Evolutionary conservation across 2,888 invertebrate species (phyloP).

Genomic region (Zonitis immaculata): DNA sequence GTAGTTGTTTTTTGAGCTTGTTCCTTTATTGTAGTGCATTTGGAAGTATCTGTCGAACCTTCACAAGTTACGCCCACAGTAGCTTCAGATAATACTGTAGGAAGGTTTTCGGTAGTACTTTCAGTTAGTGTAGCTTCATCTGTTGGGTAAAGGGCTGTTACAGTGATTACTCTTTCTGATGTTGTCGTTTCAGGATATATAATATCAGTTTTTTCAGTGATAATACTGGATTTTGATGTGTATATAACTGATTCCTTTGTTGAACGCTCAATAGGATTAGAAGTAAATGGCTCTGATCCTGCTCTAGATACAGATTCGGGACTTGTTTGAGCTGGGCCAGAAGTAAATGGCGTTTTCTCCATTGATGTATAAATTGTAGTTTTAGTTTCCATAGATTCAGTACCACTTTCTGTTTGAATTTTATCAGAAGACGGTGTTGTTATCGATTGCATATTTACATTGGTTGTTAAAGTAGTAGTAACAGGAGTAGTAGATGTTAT

Average conservation of each 20-base stretch:
- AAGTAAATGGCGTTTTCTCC: constrained; percentile 24
- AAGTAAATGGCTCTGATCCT: constrained; percentile 6
- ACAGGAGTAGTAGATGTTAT: constrained; percentile 29
- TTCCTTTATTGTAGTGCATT: not conserved
- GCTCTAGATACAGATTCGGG: constrained; percentile 6
- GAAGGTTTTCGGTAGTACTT: not conserved
- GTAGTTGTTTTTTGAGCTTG: not conserved
- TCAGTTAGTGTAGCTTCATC: constrained; percentile 8
- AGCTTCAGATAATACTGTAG: not conserved
- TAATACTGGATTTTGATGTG: constrained; percentile 5
- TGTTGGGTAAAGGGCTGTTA: constrained; percentile 29
- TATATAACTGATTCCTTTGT: constrained; percentile 1
- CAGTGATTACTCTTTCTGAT: constrained; percentile 27
- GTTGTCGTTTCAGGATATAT: constrained; percentile 29
- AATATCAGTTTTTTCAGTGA: constrained; percentile 24
- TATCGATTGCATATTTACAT: constrained; percentile 23
- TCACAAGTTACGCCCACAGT: constrained; percentile 1
- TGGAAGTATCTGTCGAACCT: not conserved
- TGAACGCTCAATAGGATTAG: constrained; percentile 10
- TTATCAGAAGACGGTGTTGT: constrained; percentile 5
- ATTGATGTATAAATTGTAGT: not conserved
- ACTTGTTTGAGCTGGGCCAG: constrained; percentile 19
- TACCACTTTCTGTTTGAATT: not conserved
- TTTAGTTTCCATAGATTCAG: constrained; percentile 13
- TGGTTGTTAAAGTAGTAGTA: constrained; percentile 37